These are phyloP conservation scores for Neoniphon sammara DNA, from an alignment of 2,797 vertebrate genomes.

Conservation along the genomic window DNA sequence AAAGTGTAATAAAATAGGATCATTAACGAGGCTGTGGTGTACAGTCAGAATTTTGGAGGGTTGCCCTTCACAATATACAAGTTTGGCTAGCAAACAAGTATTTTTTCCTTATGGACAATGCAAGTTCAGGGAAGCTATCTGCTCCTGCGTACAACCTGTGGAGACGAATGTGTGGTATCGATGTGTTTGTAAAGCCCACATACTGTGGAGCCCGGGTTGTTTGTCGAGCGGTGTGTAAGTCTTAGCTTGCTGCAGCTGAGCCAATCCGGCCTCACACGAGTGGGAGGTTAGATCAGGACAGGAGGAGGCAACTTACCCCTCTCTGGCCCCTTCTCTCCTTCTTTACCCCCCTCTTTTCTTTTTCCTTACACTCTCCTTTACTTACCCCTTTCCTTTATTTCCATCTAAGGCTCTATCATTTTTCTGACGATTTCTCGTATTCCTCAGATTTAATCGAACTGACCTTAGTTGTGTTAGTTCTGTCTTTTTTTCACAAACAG, in stretches of 20 bases:
- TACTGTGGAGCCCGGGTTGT: conserved; percentile 36
- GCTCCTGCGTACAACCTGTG: conserved; percentile 34
- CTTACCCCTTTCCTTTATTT: conserved; percentile 15
- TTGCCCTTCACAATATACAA: too few relatives aligned
- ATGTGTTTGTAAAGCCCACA: conserved; percentile 24
- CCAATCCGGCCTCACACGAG: conserved; percentile 33
- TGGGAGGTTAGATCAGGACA: conserved; percentile 70
- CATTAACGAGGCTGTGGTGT: conserved; percentile 1
- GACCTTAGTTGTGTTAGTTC: conserved; percentile 28
- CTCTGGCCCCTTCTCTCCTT: conserved; percentile 59
- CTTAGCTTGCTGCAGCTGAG: conserved; percentile 32
- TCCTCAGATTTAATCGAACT: conserved; percentile 40
- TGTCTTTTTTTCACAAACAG: conserved; percentile 26
- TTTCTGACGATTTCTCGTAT: conserved; percentile 25
- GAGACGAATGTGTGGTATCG: conserved; percentile 15
- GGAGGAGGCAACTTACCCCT: conserved; percentile 54
- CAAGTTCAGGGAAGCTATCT: conserved; percentile 18
- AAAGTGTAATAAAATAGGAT: conserved; percentile 14
- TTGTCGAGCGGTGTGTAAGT: conserved; percentile 35
- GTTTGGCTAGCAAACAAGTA: conserved; percentile 1
- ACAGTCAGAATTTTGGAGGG: conserved; percentile 2
- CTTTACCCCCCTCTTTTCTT: conserved; percentile 29
- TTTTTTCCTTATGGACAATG: conserved; percentile 11
- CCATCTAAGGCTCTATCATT: conserved; percentile 15
- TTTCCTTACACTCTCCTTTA: conserved; percentile 19